Percentiles rank a stretch among this genome's conserved stretches.
phyloP scores from a whole-genome alignment of 2,797 vertebrate genomes.

The Pelobates cultripes region DNA sequence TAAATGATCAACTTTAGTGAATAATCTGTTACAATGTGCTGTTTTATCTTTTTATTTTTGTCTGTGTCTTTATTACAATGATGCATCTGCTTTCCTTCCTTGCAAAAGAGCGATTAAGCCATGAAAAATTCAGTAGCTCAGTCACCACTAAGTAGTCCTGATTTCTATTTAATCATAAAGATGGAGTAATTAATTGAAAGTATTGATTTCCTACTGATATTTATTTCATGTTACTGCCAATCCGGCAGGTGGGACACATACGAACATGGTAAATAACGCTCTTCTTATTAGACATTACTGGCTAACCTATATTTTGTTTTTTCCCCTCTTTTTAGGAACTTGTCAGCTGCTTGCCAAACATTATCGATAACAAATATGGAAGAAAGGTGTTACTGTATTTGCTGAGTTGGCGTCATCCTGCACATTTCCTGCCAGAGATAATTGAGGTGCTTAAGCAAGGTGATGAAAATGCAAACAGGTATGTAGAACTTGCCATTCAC shows the following conservation, averaged over 20 bases:
- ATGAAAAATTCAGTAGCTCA: slow-evolving; percentile 33
- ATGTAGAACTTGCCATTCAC: neutral
- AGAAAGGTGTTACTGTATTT: slow-evolving; percentile 91
- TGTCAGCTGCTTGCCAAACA: slow-evolving; percentile 74
- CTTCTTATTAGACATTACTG: too few relatives aligned
- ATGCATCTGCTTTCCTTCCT: slow-evolving; percentile 37
- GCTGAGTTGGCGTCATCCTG: slow-evolving; percentile 86
- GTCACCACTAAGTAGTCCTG: neutral
- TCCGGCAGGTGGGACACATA: too few relatives aligned
- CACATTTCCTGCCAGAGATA: slow-evolving; percentile 89
- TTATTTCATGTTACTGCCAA: neutral
- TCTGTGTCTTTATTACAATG: slow-evolving; percentile 20
- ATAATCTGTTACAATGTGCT: neutral
- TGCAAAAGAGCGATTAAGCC: slow-evolving; percentile 28
- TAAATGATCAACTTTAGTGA: too few relatives aligned
- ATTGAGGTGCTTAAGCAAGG: slow-evolving; percentile 84
- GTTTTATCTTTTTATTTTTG: slow-evolving; percentile 37
- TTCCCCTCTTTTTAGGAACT: slow-evolving; percentile 80
- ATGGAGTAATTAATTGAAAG: slow-evolving; percentile 36
- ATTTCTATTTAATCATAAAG: slow-evolving; percentile 42
- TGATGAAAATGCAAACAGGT: slow-evolving; percentile 90
- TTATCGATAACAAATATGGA: slow-evolving; percentile 89
- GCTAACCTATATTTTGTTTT: too few relatives aligned
- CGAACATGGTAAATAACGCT: too few relatives aligned
- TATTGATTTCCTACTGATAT: slow-evolving; percentile 21